These are phyloP conservation scores for Pseudeuparius sepicola DNA, from an alignment of 2,888 invertebrate species.

Conservation along the genomic window DNA sequence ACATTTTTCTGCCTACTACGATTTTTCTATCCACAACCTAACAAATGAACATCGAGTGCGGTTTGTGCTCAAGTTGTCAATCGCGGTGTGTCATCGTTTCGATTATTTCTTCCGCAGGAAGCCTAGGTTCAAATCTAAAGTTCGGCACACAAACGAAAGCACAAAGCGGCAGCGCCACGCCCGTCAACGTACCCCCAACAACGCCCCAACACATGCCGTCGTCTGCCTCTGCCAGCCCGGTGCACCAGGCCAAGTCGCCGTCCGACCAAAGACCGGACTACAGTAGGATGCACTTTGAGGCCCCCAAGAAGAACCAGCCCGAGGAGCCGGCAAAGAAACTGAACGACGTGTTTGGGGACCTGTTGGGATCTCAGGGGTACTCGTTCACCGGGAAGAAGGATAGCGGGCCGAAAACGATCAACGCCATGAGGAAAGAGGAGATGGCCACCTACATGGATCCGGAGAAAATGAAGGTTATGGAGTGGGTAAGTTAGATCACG, in stretches of 20 bases:
- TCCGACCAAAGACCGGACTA: conserved; percentile 40
- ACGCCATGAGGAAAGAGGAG: conserved; percentile 85
- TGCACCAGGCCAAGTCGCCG: conserved; percentile 38
- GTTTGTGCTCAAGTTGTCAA: too few species aligned
- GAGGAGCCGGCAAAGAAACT: conserved; percentile 36
- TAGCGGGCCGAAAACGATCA: conserved; percentile 76
- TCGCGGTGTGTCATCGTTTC: too few species aligned
- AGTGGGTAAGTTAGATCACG: conserved; percentile 67
- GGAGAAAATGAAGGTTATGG: conserved; percentile 70
- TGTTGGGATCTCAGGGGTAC: conserved; percentile 84
- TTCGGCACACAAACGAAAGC: too few species aligned
- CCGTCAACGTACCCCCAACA: conserved; percentile 28
- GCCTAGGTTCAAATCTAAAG: conserved; percentile 22
- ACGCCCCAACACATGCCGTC: conserved; percentile 36
- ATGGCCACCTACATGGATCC: conserved; percentile 84
- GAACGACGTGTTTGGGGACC: conserved; percentile 78
- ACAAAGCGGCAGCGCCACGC: conserved; percentile 27
- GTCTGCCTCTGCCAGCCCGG: conserved; percentile 25
- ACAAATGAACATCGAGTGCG: too few species aligned
- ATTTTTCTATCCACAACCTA: too few species aligned
- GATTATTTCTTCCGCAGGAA: conserved; percentile 17
- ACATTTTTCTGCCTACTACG: too few species aligned
- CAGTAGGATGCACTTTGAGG: conserved; percentile 64
- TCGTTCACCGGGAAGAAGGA: conserved; percentile 65
- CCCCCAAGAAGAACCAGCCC: conserved; percentile 34